Conservation (phyloP, 2,797 vertebrate species). For the Darevskia nairensis region DNA sequence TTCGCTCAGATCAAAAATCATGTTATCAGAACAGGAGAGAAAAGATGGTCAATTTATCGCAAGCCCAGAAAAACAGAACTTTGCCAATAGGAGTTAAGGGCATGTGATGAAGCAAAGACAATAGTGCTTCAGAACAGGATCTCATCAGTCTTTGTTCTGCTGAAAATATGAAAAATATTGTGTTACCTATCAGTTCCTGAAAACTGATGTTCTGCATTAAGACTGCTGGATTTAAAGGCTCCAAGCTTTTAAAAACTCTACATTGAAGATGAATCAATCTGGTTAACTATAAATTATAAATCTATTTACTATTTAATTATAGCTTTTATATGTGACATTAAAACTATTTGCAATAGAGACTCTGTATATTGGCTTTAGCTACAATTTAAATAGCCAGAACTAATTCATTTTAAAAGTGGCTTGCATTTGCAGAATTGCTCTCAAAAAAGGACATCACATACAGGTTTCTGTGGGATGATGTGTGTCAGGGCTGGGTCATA, state of each 20-base stretch:
- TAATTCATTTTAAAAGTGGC: neutral
- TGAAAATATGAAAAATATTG: conserved; percentile 56
- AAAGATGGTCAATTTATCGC: conserved; percentile 38
- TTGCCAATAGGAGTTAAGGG: conserved; percentile 44
- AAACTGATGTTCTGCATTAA: conserved; percentile 73
- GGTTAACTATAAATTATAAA: conserved; percentile 50
- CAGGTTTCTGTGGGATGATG: neutral
- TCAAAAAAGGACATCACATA: neutral
- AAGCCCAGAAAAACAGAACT: conserved; percentile 42
- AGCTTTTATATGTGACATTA: conserved; percentile 44
- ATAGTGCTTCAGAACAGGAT: conserved; percentile 34
- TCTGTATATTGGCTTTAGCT: conserved; percentile 46
- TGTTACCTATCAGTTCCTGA: conserved; percentile 49
- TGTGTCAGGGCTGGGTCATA: too few relatives aligned
- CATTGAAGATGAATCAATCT: conserved; percentile 66
- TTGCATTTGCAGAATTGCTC: neutral
- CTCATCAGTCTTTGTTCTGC: conserved; percentile 54
- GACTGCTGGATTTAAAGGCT: conserved; percentile 58
- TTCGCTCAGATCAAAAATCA: conserved; percentile 43
- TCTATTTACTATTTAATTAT: too few relatives aligned
- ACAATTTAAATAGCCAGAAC: conserved; percentile 28
- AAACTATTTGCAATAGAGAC: conserved; percentile 45
- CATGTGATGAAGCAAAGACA: conserved; percentile 10
- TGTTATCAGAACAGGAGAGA: conserved; percentile 29
- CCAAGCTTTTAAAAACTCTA: conserved; percentile 49